These are phyloP conservation scores for Cyanoramphus novaezelandiae DNA, from an alignment of 2,113 vertebrate genomes.

Conservation along the genomic window DNA sequence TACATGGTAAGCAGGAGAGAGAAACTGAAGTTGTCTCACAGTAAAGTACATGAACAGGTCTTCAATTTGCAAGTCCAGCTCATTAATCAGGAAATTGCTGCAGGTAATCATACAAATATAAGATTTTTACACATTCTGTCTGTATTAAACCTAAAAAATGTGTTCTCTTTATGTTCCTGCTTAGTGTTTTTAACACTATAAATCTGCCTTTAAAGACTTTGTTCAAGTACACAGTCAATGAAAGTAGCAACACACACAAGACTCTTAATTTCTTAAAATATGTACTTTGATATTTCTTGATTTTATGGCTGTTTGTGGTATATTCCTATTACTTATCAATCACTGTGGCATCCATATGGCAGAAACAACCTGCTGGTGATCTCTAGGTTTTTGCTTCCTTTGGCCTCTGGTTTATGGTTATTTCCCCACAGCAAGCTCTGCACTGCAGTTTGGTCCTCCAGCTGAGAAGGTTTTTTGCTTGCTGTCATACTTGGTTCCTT, in stretches of 20 bases:
- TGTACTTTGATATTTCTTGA: neutral
- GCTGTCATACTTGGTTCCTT: neutral
- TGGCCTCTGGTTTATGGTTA: neutral
- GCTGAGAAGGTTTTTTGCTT: neutral
- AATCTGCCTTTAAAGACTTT: neutral
- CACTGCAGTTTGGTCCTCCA: neutral
- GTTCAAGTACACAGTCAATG: neutral
- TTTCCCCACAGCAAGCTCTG: neutral
- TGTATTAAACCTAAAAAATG: neutral
- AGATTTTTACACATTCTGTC: neutral
- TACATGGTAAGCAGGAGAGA: conserved; percentile 99
- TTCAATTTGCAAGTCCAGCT: conserved; percentile 92
- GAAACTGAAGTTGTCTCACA: conserved; percentile 94
- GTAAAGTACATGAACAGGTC: conserved; percentile 94
- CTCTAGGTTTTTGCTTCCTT: neutral
- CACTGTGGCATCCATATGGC: neutral
- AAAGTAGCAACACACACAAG: neutral
- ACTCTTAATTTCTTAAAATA: neutral
- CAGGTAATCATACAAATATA: conserved; percentile 69
- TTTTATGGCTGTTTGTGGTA: neutral
- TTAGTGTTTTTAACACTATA: neutral
- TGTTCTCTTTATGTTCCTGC: neutral
- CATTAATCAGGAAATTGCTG: conserved; percentile 85
- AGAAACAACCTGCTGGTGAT: neutral
- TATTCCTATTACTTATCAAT: neutral